Evolutionary conservation across 2,113 vertebrate genomes (phyloP).

Genomic region (Mohoua ochrocephala): DNA sequence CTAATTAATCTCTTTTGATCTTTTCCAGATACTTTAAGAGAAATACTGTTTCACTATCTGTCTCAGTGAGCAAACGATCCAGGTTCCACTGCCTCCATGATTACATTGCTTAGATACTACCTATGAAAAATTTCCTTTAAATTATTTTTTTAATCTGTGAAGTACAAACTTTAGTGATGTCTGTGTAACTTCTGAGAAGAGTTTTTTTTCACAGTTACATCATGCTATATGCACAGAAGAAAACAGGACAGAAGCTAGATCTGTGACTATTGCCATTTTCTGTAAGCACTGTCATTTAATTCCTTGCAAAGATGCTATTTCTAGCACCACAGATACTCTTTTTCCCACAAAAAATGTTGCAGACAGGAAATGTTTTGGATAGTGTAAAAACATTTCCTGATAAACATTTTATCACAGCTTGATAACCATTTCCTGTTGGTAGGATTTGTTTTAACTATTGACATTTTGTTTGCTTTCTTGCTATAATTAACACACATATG

Average conservation of each 20-base stretch:
- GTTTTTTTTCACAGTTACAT: not conserved
- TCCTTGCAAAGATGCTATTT: constrained; percentile 10
- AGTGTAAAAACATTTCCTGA: constrained; percentile 64
- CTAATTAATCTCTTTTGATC: not conserved
- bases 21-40: not conserved
- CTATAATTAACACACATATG: constrained; percentile 53
- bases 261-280: not conserved
- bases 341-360: constrained; percentile 5
- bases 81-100: not conserved
- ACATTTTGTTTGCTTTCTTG: constrained; percentile 36
- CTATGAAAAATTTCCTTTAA: not conserved
- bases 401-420: constrained; percentile 63
- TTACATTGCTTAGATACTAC: not conserved
- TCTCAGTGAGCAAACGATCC: not conserved
- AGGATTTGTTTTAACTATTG: constrained; percentile 24
- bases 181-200: not conserved
- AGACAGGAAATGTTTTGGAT: constrained; percentile 68
- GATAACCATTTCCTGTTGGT: constrained; percentile 67
- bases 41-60: not conserved
- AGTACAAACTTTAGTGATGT: not conserved
- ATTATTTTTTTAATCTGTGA: not conserved
- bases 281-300: not conserved
- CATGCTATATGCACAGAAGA: not conserved
- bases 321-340: not conserved
- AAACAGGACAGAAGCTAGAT: not conserved